Conservation (phyloP, 1,140 invertebrate species). For the Eriocheir sinensis region DNA sequence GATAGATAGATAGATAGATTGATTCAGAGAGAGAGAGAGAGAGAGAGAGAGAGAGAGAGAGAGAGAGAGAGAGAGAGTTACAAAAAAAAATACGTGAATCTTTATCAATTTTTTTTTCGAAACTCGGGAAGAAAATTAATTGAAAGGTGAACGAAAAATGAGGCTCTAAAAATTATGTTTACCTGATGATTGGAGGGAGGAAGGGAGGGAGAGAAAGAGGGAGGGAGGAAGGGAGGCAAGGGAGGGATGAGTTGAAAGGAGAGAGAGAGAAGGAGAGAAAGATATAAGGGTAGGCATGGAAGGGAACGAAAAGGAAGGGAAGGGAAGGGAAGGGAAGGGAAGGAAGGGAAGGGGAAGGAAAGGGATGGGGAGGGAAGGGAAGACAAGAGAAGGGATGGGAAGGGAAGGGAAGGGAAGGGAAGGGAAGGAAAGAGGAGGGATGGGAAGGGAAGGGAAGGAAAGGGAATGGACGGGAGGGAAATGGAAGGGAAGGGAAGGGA, state of each 20-base stretch:
- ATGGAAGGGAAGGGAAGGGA: too few species aligned
- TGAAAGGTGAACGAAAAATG: too few species aligned
- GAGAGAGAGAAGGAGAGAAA: too few species aligned
- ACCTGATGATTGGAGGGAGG: neutral
- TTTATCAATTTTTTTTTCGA: too few species aligned
- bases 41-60: neutral
- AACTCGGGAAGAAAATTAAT: too few species aligned
- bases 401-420: neutral
- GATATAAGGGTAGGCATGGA: too few species aligned
- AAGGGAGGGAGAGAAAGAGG: too few species aligned
- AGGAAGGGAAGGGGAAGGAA: neutral
- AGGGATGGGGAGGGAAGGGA: neutral
- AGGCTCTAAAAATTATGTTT: neutral
- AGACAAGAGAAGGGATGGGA: neutral
- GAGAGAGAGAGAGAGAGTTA: too few species aligned
- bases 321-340: too few species aligned
- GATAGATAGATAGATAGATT: neutral
- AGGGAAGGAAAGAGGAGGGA: neutral
- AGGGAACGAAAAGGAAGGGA: neutral
- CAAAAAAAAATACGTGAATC: too few species aligned
- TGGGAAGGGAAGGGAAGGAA: neutral
- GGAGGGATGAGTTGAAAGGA: neutral
- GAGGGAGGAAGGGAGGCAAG: neutral
- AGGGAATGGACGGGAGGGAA: neutral
- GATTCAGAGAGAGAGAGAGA: neutral